A percentile compares a stretch with the other conserved stretches of the same genome.
phyloP scores from a whole-genome alignment of 2,888 invertebrate species.

The Dromius quadrimaculatus region DNA sequence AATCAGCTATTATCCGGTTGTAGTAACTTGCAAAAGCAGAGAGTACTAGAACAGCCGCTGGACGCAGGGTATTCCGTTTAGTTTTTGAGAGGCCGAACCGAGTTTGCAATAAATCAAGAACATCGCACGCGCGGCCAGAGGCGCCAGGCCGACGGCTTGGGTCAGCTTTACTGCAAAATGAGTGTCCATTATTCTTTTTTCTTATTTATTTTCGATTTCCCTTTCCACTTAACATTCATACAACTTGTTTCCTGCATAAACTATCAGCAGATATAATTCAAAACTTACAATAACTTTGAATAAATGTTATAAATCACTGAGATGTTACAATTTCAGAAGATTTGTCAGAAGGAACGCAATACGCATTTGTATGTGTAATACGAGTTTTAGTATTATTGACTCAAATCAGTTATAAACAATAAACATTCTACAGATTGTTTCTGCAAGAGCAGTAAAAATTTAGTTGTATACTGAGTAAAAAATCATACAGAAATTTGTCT shows the following conservation, averaged over 20 bases:
- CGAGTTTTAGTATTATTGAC: too few species aligned
- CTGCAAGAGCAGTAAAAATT: too few species aligned
- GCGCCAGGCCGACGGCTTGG: not conserved
- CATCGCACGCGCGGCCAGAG: constrained; percentile 26
- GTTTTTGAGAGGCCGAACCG: constrained; percentile 43
- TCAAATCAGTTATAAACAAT: too few species aligned
- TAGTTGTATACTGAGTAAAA: too few species aligned
- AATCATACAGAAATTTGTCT: too few species aligned
- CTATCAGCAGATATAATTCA: not conserved
- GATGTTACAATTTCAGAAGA: too few species aligned
- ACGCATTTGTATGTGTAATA: too few species aligned
- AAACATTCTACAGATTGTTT: too few species aligned
- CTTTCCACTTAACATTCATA: constrained; percentile 8
- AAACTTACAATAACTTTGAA: too few species aligned
- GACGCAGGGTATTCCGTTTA: constrained; percentile 41
- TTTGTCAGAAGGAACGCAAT: too few species aligned
- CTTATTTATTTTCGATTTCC: constrained; percentile 43
- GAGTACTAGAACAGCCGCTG: constrained; percentile 9
- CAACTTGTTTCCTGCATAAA: not conserved
- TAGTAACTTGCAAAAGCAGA: constrained; percentile 1
- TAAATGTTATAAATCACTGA: too few species aligned
- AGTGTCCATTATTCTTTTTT: constrained; percentile 41
- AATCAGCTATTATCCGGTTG: constrained; percentile 8
- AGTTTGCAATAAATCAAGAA: constrained; percentile 43
- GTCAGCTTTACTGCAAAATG: constrained; percentile 45